Evolutionary conservation across 2,888 invertebrate species (phyloP).

Genomic region (Caradrina kadenii): DNA sequence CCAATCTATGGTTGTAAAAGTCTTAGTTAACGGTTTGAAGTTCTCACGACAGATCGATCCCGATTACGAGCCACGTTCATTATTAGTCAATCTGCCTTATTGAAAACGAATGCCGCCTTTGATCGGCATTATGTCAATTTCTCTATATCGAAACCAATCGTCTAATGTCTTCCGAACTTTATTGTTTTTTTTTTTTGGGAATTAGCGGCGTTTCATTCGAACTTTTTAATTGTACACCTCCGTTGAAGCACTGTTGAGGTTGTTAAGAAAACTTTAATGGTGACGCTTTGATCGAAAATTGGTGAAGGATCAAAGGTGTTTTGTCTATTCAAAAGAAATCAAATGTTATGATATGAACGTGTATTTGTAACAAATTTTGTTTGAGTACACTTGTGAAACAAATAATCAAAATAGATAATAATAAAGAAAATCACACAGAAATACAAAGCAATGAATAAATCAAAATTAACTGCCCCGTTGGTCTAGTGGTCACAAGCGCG

Average conservation of each 20-base stretch:
- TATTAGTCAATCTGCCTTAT: conserved; percentile 89
- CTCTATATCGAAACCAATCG: conserved; percentile 74
- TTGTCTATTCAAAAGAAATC: conserved; percentile 23
- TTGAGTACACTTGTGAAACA: neutral
- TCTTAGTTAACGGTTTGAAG: conserved; percentile 82
- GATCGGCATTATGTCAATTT: conserved; percentile 85
- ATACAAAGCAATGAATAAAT: neutral
- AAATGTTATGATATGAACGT: conserved; percentile 20
- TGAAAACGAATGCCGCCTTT: conserved; percentile 85
- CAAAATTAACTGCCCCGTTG: too few relatives aligned
- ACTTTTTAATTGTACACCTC: conserved; percentile 69
- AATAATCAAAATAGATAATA: neutral
- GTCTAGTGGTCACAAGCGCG: too few relatives aligned
- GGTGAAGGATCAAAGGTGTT: conserved; percentile 42
- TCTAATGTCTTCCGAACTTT: conserved; percentile 71
- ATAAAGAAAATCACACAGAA: neutral
- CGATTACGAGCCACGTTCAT: conserved; percentile 84
- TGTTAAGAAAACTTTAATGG: conserved; percentile 65
- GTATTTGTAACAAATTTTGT: neutral
- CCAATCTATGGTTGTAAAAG: conserved; percentile 82
- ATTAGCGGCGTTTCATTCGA: conserved; percentile 75
- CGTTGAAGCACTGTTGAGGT: conserved; percentile 54
- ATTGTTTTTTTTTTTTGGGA: conserved; percentile 72
- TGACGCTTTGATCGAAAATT: conserved; percentile 55
- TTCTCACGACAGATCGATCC: conserved; percentile 89